A percentile compares a stretch with the other conserved stretches of the same genome.
These are phyloP conservation scores for Caiman crocodilus DNA, from an alignment of 2,797 vertebrate genomes.

Conservation along the genomic window DNA sequence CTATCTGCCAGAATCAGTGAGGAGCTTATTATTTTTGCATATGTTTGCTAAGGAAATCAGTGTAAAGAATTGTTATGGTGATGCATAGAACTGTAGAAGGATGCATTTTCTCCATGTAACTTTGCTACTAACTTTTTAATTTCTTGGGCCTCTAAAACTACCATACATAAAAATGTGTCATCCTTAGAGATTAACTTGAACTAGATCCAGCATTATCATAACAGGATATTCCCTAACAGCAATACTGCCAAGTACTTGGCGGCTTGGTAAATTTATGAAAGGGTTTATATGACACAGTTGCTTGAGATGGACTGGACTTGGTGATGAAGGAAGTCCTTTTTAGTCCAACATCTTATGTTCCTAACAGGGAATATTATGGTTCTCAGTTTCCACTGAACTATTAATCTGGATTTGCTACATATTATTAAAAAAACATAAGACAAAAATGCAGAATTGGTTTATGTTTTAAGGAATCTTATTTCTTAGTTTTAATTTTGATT, in stretches of 20 bases:
- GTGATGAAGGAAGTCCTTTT: rapidly evolving
- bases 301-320: background rate
- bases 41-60: conserved; percentile 45
- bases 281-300: rapidly evolving
- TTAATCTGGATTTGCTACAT: background rate
- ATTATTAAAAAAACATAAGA: background rate
- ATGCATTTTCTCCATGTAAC: background rate
- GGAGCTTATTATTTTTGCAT: conserved; percentile 53
- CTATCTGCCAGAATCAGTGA: conserved; percentile 52
- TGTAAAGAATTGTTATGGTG: background rate
- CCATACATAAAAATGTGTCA: rapidly evolving
- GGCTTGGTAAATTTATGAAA: rapidly evolving
- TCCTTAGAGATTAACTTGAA: background rate
- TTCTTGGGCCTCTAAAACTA: background rate
- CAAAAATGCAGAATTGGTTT: rapidly evolving
- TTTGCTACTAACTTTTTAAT: background rate
- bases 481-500: background rate
- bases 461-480: background rate
- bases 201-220: background rate
- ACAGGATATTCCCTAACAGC: background rate
- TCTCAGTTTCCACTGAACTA: background rate
- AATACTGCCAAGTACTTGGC: rapidly evolving
- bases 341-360: background rate
- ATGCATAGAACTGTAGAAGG: background rate
- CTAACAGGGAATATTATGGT: background rate